These are phyloP conservation scores for Notarius lentiginosus DNA, from an alignment of 2,113 vertebrate genomes.

Conservation along the genomic window DNA sequence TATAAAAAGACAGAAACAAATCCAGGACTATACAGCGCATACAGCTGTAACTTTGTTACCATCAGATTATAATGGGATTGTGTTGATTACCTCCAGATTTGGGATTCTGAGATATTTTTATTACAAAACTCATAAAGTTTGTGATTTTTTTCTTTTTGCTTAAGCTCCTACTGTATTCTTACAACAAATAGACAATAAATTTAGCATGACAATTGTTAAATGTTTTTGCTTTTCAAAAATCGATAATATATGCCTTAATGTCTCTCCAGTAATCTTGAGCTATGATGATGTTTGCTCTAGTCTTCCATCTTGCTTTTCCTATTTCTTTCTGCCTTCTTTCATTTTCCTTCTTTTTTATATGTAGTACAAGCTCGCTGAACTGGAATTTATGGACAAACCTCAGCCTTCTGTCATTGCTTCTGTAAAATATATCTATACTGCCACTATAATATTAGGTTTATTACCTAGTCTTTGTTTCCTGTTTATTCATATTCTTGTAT, in stretches of 20 bases:
- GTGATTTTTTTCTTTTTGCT: neutral
- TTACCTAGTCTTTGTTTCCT: neutral
- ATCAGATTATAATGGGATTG: neutral
- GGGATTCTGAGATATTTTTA: neutral
- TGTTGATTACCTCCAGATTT: neutral
- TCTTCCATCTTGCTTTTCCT: neutral
- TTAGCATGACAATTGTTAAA: neutral
- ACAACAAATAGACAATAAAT: neutral
- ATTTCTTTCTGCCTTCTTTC: neutral
- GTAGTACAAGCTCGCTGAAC: neutral
- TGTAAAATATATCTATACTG: neutral
- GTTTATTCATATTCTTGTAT: slow-evolving; percentile 4
- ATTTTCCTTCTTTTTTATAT: neutral
- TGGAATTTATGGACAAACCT: neutral
- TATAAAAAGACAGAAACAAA: neutral
- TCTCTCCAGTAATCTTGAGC: neutral
- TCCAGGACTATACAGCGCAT: neutral
- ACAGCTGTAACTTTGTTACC: neutral
- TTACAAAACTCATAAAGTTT: neutral
- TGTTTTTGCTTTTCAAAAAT: neutral
- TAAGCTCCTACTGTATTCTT: neutral
- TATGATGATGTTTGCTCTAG: neutral
- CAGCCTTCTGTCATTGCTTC: neutral
- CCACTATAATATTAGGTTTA: neutral
- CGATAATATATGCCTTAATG: neutral